Conservation (phyloP, 2,113 vertebrate species). For the Varanus komodoensis region DNA sequence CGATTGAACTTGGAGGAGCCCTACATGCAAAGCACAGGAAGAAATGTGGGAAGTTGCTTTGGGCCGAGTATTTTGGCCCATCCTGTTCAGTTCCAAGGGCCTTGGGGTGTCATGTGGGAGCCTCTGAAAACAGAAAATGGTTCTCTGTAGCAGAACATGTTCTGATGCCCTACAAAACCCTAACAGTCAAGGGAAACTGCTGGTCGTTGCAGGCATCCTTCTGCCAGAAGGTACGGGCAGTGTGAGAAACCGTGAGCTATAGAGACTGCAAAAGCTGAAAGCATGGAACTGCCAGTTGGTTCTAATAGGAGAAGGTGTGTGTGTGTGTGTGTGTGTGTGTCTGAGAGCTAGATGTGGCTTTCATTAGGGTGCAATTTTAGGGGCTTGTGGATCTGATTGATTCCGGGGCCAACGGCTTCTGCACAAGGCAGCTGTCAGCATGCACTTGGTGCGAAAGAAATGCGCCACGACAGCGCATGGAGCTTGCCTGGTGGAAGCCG, state of each 20-base stretch:
- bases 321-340: neutral
- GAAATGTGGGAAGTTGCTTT: too few relatives aligned
- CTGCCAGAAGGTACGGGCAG: neutral
- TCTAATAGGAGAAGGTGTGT: neutral
- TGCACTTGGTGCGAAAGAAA: conserved; percentile 44
- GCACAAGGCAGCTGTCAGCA: conserved; percentile 37
- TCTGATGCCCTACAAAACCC: neutral
- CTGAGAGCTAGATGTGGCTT: conserved; percentile 41
- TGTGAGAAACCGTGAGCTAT: too few relatives aligned
- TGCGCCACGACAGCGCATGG: conserved; percentile 52
- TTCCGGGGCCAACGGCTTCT: conserved; percentile 56
- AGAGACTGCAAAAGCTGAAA: neutral
- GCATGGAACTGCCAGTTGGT: neutral
- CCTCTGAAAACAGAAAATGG: too few relatives aligned
- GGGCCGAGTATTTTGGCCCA: too few relatives aligned
- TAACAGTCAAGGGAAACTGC: neutral
- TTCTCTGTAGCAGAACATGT: too few relatives aligned
- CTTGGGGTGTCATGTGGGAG: too few relatives aligned
- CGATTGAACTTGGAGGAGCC: too few relatives aligned
- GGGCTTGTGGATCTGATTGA: conserved; percentile 57
- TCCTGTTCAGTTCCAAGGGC: too few relatives aligned
- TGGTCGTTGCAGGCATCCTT: neutral
- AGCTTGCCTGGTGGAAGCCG: conserved; percentile 55
- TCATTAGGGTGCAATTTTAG: conserved; percentile 41
- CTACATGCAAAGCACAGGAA: too few relatives aligned